Percentiles rank a stretch among this genome's conserved stretches.
Evolutionary conservation across 2,888 invertebrate genomes (phyloP).

Genomic region (Dryococelus australis): DNA sequence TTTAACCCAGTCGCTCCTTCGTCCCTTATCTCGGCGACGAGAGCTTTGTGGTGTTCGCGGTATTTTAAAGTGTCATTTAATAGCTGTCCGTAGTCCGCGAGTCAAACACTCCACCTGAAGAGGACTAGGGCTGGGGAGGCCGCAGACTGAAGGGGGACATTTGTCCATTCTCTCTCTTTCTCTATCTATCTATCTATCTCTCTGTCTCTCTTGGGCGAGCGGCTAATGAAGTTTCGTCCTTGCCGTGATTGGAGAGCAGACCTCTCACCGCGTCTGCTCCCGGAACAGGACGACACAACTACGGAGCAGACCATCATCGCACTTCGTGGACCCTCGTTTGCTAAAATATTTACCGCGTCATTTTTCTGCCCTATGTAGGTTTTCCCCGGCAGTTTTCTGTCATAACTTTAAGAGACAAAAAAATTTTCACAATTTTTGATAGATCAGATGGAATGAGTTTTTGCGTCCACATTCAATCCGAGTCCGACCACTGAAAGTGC

Average conservation of each 20-base stretch:
- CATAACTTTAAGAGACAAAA: background rate
- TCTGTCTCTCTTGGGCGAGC: background rate
- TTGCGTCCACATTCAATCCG: background rate
- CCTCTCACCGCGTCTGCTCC: background rate
- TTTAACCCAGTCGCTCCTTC: background rate
- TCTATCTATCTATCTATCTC: background rate
- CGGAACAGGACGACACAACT: background rate
- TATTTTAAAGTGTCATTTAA: slow-evolving; percentile 16
- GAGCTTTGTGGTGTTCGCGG: slow-evolving; percentile 10
- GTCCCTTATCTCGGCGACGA: background rate
- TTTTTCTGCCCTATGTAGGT: no score
- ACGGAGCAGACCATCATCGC: background rate
- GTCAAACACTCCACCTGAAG: slow-evolving; percentile 1
- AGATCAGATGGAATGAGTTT: background rate
- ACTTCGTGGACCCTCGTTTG: background rate
- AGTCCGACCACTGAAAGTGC: background rate
- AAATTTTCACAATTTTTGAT: background rate
- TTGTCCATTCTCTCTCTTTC: no score
- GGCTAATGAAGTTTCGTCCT: background rate
- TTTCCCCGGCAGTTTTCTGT: no score
- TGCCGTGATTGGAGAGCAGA: background rate
- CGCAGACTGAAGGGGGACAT: background rate
- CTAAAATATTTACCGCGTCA: no score
- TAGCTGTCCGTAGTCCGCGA: background rate
- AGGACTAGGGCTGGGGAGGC: background rate